Conservation (phyloP, 2,797 vertebrate genomes). For the Ptychadena robeensis region DNA sequence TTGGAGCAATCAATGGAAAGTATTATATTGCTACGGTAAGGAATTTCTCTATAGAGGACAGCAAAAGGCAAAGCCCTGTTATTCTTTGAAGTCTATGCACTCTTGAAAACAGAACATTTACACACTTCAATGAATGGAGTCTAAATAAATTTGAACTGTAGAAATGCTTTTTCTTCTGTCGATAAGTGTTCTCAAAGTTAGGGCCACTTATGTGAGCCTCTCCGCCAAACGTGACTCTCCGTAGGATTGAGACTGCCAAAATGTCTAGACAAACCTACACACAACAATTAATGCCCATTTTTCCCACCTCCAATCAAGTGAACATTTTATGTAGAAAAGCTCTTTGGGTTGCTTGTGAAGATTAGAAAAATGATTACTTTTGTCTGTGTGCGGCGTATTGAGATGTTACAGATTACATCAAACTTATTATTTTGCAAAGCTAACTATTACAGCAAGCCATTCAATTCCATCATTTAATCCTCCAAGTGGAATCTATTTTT, state of each 20-base stretch:
- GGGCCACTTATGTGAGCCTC: constrained; percentile 14
- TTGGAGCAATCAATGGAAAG: background rate
- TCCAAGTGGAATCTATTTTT: constrained; percentile 52
- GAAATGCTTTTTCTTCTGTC: background rate
- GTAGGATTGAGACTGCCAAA: constrained; percentile 1
- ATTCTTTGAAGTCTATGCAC: background rate
- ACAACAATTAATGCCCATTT: constrained; percentile 32
- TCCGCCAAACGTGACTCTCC: background rate
- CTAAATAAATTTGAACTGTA: background rate
- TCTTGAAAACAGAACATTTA: constrained; percentile 2
- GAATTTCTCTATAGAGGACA: background rate
- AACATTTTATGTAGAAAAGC: constrained; percentile 31
- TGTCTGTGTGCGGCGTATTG: constrained; percentile 41
- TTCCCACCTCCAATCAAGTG: constrained; percentile 20
- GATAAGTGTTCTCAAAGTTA: constrained; percentile 13
- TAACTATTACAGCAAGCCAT: constrained; percentile 34
- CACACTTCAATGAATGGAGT: background rate
- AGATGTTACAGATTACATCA: constrained; percentile 51
- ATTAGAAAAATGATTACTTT: constrained; percentile 55
- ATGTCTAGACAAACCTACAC: constrained; percentile 41
- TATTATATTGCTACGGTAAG: background rate
- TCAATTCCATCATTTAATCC: constrained; percentile 53
- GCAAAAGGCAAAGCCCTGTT: background rate
- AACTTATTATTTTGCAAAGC: constrained; percentile 55
- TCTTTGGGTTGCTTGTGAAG: constrained; percentile 23